phyloP scores from a whole-genome alignment of 1,140 invertebrate species.

The Phthorimaea operculella region DNA sequence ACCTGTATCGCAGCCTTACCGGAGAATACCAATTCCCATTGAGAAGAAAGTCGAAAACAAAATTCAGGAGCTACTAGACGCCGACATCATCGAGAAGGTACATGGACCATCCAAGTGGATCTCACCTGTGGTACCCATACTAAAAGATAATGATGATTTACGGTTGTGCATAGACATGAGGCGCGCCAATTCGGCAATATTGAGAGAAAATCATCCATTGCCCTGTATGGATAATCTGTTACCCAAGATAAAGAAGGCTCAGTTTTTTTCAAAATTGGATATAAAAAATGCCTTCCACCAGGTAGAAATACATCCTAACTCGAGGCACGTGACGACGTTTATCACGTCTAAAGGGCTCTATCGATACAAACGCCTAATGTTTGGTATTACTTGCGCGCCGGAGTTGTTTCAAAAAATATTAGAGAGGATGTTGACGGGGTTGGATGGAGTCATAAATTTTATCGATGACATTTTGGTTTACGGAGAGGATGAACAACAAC shows the following conservation, averaged over 20 bases:
- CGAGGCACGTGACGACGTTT: conserved; percentile 21
- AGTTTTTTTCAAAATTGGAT: conserved; percentile 29
- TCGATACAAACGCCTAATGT: conserved; percentile 26
- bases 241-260: conserved; percentile 27
- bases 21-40: conserved; percentile 34
- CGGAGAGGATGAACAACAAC: conserved; percentile 21
- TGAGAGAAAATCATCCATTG: conserved; percentile 37
- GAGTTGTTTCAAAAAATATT: conserved; percentile 28
- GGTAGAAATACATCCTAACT: conserved; percentile 21
- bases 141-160: conserved; percentile 36
- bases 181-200: conserved; percentile 34
- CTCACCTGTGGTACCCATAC: conserved; percentile 38
- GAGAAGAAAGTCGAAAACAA: conserved; percentile 26
- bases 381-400: conserved; percentile 23
- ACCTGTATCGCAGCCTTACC: conserved; percentile 34
- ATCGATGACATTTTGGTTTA: conserved; percentile 28
- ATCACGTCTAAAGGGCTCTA: conserved; percentile 19
- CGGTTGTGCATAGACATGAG: conserved; percentile 49
- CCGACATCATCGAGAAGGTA: conserved; percentile 43
- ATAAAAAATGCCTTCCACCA: conserved; percentile 31
- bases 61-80: conserved; percentile 24
- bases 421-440: conserved; percentile 17
- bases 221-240: conserved; percentile 35
- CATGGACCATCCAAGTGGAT: conserved; percentile 38
- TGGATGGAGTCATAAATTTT: conserved; percentile 26